Percentiles rank a stretch among this genome's conserved stretches.
Conservation (phyloP, 1,140 invertebrate species). For the Drosophila leontia region DNA sequence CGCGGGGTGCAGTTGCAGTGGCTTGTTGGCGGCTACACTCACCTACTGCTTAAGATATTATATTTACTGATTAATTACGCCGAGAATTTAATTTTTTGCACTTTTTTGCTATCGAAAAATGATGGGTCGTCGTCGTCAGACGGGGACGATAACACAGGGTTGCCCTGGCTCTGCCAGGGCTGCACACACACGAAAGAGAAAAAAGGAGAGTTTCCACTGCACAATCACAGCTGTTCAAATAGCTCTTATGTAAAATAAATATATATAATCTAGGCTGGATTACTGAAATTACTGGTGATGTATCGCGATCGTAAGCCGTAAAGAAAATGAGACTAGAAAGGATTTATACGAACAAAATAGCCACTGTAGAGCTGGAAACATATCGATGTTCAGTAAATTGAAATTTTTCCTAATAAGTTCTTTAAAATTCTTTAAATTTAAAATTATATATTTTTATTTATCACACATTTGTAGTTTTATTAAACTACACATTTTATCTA, state of each 20-base stretch:
- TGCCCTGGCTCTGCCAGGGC: constrained; percentile 16
- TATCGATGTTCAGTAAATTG: too few species aligned
- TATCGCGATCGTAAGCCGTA: too few species aligned
- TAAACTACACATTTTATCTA: too few species aligned
- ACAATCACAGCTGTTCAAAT: constrained; percentile 16
- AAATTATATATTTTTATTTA: too few species aligned
- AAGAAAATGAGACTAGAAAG: too few species aligned
- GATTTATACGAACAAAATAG: too few species aligned
- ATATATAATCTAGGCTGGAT: too few species aligned
- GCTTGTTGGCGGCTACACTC: constrained; percentile 38
- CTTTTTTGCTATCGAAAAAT: constrained; percentile 57
- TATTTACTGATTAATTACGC: constrained; percentile 67
- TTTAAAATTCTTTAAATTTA: too few species aligned
- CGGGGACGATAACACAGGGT: constrained; percentile 34
- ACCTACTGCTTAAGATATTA: constrained; percentile 59
- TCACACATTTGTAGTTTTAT: too few species aligned
- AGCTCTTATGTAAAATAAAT: background rate
- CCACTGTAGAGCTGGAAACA: too few species aligned
- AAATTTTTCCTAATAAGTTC: too few species aligned
- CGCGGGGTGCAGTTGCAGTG: background rate
- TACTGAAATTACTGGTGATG: too few species aligned
- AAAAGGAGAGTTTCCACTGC: constrained; percentile 2
- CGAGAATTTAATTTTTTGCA: constrained; percentile 70
- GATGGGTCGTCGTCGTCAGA: constrained; percentile 28
- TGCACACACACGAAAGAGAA: background rate